Percentiles rank a stretch among this genome's conserved stretches.
Evolutionary conservation across 2,888 invertebrate genomes (phyloP).

Genomic region (Halictus ligatus): DNA sequence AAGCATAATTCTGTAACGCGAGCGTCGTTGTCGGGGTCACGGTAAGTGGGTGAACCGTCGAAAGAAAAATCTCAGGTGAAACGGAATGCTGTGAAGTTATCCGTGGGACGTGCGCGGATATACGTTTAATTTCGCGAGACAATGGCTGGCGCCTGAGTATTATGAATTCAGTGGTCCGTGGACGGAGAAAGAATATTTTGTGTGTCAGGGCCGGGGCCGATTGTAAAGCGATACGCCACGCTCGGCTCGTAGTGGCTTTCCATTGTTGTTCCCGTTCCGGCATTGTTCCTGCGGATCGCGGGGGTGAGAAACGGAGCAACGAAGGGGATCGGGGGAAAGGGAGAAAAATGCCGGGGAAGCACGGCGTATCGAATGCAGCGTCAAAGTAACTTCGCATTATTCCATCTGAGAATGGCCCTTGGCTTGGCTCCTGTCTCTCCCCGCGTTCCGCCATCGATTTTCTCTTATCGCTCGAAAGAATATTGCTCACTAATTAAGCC

Average conservation of each 20-base stretch:
- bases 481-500: conserved; percentile 47
- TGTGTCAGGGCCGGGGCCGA: conserved; percentile 58
- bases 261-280: conserved; percentile 55
- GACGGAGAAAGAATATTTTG: conserved; percentile 55
- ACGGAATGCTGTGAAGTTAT: conserved; percentile 7
- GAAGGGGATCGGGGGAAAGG: neutral
- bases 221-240: conserved; percentile 65
- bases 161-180: conserved; percentile 49
- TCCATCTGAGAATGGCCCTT: conserved; percentile 44
- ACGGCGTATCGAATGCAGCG: conserved; percentile 30
- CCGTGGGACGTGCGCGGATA: conserved; percentile 40
- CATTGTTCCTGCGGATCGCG: conserved; percentile 53
- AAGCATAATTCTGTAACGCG: neutral
- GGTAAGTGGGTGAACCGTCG: neutral
- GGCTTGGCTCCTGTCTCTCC: neutral
- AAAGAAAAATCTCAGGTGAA: neutral
- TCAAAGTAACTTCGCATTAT: conserved; percentile 57
- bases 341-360: conserved; percentile 21
- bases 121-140: conserved; percentile 57
- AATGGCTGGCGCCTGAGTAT: conserved; percentile 42
- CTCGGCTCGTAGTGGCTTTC: conserved; percentile 59
- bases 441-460: conserved; percentile 26
- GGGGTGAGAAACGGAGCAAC: conserved; percentile 17
- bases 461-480: conserved; percentile 39
- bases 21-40: neutral